Evolutionary conservation across 2,113 vertebrate species (phyloP).

Genomic region (Rostratula benghalensis): DNA sequence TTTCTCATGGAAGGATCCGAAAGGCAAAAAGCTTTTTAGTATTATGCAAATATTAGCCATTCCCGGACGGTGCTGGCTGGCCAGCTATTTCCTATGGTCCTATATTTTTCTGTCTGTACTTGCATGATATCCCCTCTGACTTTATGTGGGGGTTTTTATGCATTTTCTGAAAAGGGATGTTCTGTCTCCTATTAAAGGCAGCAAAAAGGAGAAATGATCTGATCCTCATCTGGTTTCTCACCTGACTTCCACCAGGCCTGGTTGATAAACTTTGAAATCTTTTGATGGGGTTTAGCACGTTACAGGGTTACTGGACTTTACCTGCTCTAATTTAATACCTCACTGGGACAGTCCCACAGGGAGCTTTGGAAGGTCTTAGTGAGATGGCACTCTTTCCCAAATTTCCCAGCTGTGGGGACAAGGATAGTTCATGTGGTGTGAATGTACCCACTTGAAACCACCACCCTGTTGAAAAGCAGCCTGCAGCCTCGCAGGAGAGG

Average conservation of each 20-base stretch:
- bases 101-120: not conserved
- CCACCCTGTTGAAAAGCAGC: not conserved
- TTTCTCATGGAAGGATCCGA: slow-evolving; percentile 50
- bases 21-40: slow-evolving; percentile 35
- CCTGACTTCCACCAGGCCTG: not conserved
- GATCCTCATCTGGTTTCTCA: not conserved
- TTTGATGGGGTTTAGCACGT: not conserved
- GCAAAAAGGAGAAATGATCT: not conserved
- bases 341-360: too few relatives aligned
- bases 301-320: not conserved
- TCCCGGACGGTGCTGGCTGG: not conserved
- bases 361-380: not conserved
- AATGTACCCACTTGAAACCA: not conserved
- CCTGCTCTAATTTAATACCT: not conserved
- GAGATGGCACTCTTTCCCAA: not conserved
- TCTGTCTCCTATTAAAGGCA: not conserved
- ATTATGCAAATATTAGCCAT: slow-evolving; percentile 1
- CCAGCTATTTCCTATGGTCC: not conserved
- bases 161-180: not conserved
- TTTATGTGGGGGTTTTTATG: not conserved
- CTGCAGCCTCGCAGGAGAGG: not conserved
- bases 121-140: not conserved
- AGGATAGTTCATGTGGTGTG: not conserved
- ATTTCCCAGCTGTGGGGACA: accelerated
- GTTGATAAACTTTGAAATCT: not conserved